These are phyloP conservation scores for Andrena hattorfiana DNA, from an alignment of 2,888 invertebrate species.

Conservation along the genomic window DNA sequence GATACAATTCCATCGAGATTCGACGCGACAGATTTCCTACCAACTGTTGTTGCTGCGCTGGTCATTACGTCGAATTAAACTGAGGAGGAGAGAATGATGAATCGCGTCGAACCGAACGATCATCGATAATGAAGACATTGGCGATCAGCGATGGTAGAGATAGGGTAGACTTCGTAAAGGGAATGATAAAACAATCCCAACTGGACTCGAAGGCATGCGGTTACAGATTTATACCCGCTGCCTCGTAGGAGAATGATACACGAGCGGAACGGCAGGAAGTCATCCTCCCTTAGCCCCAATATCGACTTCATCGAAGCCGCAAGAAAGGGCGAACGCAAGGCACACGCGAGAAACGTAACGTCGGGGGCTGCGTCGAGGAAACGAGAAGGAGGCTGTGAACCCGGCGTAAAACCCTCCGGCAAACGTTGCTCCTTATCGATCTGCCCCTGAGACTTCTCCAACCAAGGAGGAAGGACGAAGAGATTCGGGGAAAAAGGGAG, in stretches of 20 bases:
- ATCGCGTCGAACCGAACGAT: slow-evolving; percentile 10
- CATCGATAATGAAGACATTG: background rate
- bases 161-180: background rate
- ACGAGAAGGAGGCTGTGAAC: slow-evolving; percentile 79
- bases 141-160: background rate
- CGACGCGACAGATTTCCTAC: slow-evolving; percentile 83
- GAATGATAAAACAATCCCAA: background rate
- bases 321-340: slow-evolving; percentile 58
- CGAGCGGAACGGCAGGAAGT: slow-evolving; percentile 61
- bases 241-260: slow-evolving; percentile 7
- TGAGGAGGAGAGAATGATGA: slow-evolving; percentile 43
- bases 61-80: slow-evolving; percentile 79
- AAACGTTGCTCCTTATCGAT: slow-evolving; percentile 84
- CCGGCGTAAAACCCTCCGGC: slow-evolving; percentile 81
- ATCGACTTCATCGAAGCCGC: slow-evolving; percentile 67
- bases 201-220: background rate
- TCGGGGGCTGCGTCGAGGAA: slow-evolving; percentile 73
- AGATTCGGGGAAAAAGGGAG: slow-evolving; percentile 48
- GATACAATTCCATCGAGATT: slow-evolving; percentile 83
- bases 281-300: slow-evolving; percentile 61
- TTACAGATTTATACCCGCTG: background rate
- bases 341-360: slow-evolving; percentile 74
- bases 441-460: slow-evolving; percentile 82
- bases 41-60: slow-evolving; percentile 80
- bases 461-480: slow-evolving; percentile 68